These are phyloP conservation scores for Phymatocera aterrima DNA, from an alignment of 2,888 invertebrate genomes.

Conservation along the genomic window DNA sequence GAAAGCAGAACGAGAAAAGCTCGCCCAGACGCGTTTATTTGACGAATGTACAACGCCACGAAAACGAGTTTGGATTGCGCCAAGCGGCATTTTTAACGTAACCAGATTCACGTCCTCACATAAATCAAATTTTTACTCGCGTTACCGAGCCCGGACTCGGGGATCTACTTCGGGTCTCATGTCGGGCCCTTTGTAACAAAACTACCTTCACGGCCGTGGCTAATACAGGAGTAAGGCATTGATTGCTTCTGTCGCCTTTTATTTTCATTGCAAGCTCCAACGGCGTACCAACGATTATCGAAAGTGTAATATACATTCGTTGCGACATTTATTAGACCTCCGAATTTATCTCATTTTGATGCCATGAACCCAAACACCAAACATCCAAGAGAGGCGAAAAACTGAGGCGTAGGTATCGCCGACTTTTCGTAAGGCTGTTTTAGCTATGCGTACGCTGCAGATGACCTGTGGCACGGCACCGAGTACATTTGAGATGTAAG, in stretches of 20 bases:
- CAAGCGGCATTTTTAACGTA: background rate
- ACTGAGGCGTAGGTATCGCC: background rate
- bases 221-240: background rate
- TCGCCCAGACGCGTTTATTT: background rate
- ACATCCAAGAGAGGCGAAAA: background rate
- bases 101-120: slow-evolving; percentile 32
- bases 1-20: background rate
- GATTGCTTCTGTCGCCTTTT: background rate
- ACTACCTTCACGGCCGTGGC: slow-evolving; percentile 1
- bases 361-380: background rate
- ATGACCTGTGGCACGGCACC: background rate
- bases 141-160: slow-evolving; percentile 8
- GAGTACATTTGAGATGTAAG: slow-evolving; percentile 37
- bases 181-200: background rate
- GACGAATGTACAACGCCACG: background rate
- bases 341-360: background rate
- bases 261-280: slow-evolving; percentile 2
- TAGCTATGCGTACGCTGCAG: background rate
- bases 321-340: background rate
- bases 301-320: background rate
- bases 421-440: background rate
- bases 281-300: background rate
- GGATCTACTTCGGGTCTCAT: background rate
- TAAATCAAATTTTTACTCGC: slow-evolving; percentile 17
- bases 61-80: background rate